Evolutionary conservation across 2,797 vertebrate genomes (phyloP).

Genomic region (Remorina albescens): DNA sequence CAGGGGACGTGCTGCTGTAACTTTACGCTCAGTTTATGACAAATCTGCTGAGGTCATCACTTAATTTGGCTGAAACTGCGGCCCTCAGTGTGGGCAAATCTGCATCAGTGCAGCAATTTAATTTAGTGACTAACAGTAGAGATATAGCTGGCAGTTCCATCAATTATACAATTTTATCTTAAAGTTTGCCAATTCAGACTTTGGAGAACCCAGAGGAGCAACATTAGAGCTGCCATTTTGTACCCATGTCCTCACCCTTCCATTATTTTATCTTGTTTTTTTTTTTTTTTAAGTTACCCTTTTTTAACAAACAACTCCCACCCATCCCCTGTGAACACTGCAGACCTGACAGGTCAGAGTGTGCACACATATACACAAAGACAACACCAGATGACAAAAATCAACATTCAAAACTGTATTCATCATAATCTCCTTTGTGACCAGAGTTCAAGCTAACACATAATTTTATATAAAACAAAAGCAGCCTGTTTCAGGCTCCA

Average conservation of each 20-base stretch:
- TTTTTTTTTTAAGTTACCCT: slow-evolving; percentile 21
- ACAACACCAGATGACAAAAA: slow-evolving; percentile 42
- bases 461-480: not conserved
- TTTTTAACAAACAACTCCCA: slow-evolving; percentile 24
- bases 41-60: slow-evolving; percentile 27
- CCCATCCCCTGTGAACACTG: slow-evolving; percentile 23
- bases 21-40: slow-evolving; percentile 17
- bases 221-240: slow-evolving; percentile 1
- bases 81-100: slow-evolving; percentile 37
- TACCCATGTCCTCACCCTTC: slow-evolving; percentile 42
- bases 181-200: slow-evolving; percentile 28
- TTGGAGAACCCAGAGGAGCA: not conserved
- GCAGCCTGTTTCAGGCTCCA: not conserved
- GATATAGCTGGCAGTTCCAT: slow-evolving; percentile 20
- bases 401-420: slow-evolving; percentile 46
- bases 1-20: slow-evolving; percentile 34
- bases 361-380: not conserved
- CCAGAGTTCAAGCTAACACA: not conserved
- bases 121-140: slow-evolving; percentile 39
- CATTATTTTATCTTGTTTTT: not conserved
- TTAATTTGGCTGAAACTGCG: slow-evolving; percentile 36
- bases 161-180: slow-evolving; percentile 6
- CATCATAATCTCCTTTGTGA: slow-evolving; percentile 50
- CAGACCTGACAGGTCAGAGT: slow-evolving; percentile 34
- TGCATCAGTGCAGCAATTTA: slow-evolving; percentile 50